Conservation (phyloP, 2,113 vertebrate genomes). For the Noturus placidus region DNA sequence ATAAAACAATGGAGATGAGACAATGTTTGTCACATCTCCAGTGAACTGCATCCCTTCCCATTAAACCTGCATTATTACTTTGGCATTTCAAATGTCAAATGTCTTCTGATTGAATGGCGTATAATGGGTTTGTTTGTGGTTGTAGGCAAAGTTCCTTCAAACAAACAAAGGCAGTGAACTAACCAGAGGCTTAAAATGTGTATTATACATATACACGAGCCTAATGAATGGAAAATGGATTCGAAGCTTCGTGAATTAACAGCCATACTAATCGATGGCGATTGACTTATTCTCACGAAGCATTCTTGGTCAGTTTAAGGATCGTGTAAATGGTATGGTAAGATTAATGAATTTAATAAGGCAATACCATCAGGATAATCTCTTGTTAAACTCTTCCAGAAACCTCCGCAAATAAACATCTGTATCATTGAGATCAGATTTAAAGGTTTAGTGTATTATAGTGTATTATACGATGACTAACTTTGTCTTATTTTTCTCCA, state of each 20-base stretch:
- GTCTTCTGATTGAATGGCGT: background rate
- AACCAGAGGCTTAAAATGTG: slow-evolving; percentile 26
- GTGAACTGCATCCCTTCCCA: slow-evolving; percentile 18
- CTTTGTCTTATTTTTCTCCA: background rate
- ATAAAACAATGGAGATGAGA: slow-evolving; percentile 10
- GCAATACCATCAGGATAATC: slow-evolving; percentile 24
- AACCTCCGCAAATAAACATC: slow-evolving; percentile 6
- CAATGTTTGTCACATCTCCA: slow-evolving; percentile 4
- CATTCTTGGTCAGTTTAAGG: slow-evolving; percentile 33
- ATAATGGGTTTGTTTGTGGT: slow-evolving; percentile 16
- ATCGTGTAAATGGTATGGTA: background rate
- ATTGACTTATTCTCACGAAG: slow-evolving; percentile 5
- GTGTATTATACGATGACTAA: background rate
- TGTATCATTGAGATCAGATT: background rate
- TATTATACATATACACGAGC: background rate
- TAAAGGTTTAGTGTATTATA: background rate
- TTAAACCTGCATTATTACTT: slow-evolving; percentile 46
- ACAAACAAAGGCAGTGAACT: slow-evolving; percentile 47
- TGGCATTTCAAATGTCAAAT: slow-evolving; percentile 49
- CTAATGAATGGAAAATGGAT: slow-evolving; percentile 16
- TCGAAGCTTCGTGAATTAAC: background rate
- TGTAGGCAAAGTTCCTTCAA: slow-evolving; percentile 34
- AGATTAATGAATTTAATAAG: slow-evolving; percentile 9
- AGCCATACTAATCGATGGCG: background rate
- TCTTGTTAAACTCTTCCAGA: background rate